These are phyloP conservation scores for Monopis laevigella DNA, from an alignment of 2,888 invertebrate species.

Conservation along the genomic window DNA sequence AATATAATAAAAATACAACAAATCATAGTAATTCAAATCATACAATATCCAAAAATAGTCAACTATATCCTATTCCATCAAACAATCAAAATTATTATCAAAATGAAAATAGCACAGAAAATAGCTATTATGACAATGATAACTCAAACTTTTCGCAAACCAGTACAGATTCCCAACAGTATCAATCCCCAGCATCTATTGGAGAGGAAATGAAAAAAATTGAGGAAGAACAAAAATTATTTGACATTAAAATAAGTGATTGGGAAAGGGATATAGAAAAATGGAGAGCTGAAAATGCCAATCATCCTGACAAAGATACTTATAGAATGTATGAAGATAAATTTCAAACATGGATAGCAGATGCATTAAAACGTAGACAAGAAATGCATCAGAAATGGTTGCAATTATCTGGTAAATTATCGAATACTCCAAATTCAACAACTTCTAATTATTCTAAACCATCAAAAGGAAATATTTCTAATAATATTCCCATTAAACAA, in stretches of 20 bases:
- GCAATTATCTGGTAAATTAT: neutral
- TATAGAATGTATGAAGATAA: slow-evolving; percentile 88
- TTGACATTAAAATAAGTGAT: slow-evolving; percentile 87
- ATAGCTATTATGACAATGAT: no score
- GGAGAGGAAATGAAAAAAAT: slow-evolving; percentile 47
- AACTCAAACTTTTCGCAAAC: slow-evolving; percentile 28
- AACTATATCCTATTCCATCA: no score
- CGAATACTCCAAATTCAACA: no score
- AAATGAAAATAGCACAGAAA: neutral
- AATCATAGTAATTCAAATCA: no score
- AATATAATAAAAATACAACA: slow-evolving; percentile 28
- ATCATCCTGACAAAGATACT: slow-evolving; percentile 90
- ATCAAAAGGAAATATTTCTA: no score
- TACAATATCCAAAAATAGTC: no score
- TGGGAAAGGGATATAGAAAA: slow-evolving; percentile 93
- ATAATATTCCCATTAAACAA: no score
- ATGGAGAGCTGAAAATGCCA: slow-evolving; percentile 91
- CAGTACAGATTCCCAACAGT: slow-evolving; percentile 22
- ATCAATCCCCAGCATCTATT: slow-evolving; percentile 18
- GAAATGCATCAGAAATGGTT: slow-evolving; percentile 71
- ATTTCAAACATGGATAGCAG: slow-evolving; percentile 85
- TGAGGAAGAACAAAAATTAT: slow-evolving; percentile 80
- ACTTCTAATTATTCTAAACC: no score
- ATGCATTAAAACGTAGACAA: slow-evolving; percentile 80
- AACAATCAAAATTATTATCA: slow-evolving; percentile 26